Evolutionary conservation across 2,888 invertebrate genomes (phyloP).

Genomic region (Kryphioiulus occultus): DNA sequence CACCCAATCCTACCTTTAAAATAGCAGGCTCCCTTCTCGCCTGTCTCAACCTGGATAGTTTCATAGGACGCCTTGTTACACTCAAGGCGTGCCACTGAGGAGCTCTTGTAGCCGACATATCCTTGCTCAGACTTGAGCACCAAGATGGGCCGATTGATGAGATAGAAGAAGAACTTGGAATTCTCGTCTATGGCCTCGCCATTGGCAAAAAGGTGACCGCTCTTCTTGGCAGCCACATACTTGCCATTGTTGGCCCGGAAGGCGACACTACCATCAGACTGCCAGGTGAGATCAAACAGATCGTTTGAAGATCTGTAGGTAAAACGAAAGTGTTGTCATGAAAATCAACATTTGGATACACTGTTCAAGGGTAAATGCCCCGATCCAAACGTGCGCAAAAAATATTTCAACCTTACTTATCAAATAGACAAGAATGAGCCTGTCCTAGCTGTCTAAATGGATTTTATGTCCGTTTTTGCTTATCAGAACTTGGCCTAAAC

Average conservation of each 20-base stretch:
- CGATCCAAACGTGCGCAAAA: no score
- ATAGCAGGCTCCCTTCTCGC: conserved; percentile 86
- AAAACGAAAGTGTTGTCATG: not conserved
- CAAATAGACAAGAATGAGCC: no score
- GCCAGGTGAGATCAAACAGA: conserved; percentile 93
- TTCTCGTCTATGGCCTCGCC: conserved; percentile 80
- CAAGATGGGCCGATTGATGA: conserved; percentile 91
- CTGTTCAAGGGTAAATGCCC: no score
- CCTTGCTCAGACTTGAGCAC: conserved; percentile 95
- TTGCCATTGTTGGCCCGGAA: conserved; percentile 94
- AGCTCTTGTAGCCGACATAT: conserved; percentile 89
- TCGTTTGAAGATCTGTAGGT: conserved; percentile 82
- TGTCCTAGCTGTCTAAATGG: no score
- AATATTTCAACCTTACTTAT: no score
- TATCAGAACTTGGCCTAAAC: no score
- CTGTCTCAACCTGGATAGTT: conserved; percentile 88
- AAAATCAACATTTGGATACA: not conserved
- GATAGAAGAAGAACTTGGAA: conserved; percentile 92
- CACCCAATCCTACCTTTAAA: conserved; percentile 77
- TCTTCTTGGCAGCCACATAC: conserved; percentile 91
- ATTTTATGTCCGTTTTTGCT: no score
- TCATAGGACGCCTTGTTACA: conserved; percentile 96
- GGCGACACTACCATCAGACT: conserved; percentile 87
- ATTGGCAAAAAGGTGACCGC: conserved; percentile 91
- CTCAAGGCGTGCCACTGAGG: conserved; percentile 79